These are phyloP conservation scores for Tauraco hartlaubi DNA, from an alignment of 2,797 vertebrate genomes.

Conservation along the genomic window DNA sequence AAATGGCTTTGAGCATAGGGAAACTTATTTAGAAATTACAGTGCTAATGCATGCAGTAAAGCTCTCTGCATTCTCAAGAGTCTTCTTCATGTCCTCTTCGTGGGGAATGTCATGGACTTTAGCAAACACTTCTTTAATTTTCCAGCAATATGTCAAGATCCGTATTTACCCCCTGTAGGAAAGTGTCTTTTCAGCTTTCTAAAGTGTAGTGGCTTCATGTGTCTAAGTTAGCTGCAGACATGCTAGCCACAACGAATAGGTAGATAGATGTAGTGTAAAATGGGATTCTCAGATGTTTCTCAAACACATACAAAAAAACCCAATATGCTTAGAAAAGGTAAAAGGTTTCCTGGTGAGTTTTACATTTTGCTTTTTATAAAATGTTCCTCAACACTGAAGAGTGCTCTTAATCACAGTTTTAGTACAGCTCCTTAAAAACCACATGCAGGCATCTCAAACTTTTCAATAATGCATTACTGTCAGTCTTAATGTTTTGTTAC, in stretches of 20 bases:
- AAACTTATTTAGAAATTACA: background rate
- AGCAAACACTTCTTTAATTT: background rate
- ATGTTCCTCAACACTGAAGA: conserved; percentile 6
- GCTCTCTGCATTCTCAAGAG: background rate
- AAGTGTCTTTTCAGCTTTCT: background rate
- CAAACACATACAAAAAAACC: background rate
- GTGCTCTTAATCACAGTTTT: conserved; percentile 33
- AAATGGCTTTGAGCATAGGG: background rate
- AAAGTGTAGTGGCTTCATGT: background rate
- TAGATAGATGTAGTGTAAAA: background rate
- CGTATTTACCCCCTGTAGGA: background rate
- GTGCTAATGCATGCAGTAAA: background rate
- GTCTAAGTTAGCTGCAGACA: background rate
- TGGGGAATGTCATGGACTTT: background rate
- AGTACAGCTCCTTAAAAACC: conserved; percentile 30
- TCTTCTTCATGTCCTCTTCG: background rate
- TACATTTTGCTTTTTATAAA: conserved; percentile 15
- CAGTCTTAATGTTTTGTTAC: conserved; percentile 33
- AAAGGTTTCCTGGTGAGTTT: conserved; percentile 25
- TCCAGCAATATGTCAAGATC: background rate
- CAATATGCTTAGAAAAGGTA: background rate
- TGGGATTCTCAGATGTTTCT: background rate
- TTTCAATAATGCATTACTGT: conserved; percentile 38
- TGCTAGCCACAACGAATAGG: background rate
- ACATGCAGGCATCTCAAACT: conserved; percentile 17